These are phyloP conservation scores for Plectropomus leopardus DNA, from an alignment of 2,113 vertebrate genomes.

Conservation along the genomic window DNA sequence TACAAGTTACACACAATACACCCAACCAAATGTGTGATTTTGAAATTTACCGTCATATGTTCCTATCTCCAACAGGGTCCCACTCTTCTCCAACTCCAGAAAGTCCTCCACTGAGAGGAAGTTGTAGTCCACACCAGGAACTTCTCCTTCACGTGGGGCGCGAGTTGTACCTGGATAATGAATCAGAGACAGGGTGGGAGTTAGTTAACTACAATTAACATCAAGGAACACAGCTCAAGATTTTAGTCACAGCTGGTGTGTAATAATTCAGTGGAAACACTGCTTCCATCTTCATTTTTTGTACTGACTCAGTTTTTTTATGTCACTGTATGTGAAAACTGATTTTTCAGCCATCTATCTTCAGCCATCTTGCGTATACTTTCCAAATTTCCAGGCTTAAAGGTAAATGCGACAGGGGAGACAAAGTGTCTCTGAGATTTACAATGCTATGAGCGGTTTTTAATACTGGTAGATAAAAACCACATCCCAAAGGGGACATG, in stretches of 20 bases:
- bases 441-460: background rate
- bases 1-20: background rate
- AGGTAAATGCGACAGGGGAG: background rate
- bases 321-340: background rate
- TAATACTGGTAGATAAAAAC: background rate
- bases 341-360: background rate
- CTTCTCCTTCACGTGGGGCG: slow-evolving; percentile 94
- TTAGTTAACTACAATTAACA: slow-evolving; percentile 15
- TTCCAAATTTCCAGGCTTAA: background rate
- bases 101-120: slow-evolving; percentile 97
- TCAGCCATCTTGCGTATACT: background rate
- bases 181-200: slow-evolving; percentile 37
- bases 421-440: background rate
- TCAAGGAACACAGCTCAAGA: background rate
- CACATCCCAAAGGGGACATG: too few species aligned
- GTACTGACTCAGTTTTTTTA: background rate
- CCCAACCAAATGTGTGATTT: background rate
- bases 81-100: slow-evolving; percentile 93
- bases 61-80: slow-evolving; percentile 96
- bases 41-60: slow-evolving; percentile 94
- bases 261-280: background rate
- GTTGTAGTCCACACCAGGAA: slow-evolving; percentile 96
- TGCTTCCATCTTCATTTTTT: background rate
- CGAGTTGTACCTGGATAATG: slow-evolving; percentile 93
- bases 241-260: background rate